These are phyloP conservation scores for Premnoplex brunnescens DNA, from an alignment of 2,797 vertebrate species.

Conservation along the genomic window DNA sequence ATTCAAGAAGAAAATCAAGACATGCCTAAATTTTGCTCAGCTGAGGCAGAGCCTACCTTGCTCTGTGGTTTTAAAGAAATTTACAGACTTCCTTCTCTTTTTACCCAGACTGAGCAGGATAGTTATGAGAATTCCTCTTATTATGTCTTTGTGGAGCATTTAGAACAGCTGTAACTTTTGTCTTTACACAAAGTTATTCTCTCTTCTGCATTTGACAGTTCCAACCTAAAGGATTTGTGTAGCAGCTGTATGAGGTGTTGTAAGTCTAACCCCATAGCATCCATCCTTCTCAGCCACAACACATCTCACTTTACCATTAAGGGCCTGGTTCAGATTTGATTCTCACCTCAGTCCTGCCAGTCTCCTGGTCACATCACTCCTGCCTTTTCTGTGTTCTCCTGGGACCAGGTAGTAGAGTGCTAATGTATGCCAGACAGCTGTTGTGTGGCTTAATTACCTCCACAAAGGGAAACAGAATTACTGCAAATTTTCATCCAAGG, in stretches of 20 bases:
- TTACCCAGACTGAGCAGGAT: background rate
- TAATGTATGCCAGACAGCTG: slow-evolving; percentile 27
- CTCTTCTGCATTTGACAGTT: background rate
- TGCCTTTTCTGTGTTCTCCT: background rate
- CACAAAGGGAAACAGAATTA: slow-evolving; percentile 33
- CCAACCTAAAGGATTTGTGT: background rate
- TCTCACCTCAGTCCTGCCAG: background rate
- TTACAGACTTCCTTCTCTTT: background rate
- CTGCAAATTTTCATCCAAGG: background rate
- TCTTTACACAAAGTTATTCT: background rate
- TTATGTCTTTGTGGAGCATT: background rate
- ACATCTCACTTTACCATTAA: background rate
- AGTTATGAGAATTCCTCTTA: background rate
- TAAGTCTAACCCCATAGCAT: accelerated
- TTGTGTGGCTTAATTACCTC: background rate
- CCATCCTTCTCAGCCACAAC: background rate
- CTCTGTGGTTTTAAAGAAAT: background rate
- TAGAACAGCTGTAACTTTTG: background rate
- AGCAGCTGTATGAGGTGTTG: background rate
- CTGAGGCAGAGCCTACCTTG: background rate
- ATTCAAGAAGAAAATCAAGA: background rate
- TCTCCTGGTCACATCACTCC: background rate
- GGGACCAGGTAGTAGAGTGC: background rate
- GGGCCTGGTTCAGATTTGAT: background rate
- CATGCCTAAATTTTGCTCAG: background rate